These are phyloP conservation scores for Notamacropus eugenii DNA, from an alignment of 2,797 vertebrate genomes.

Conservation along the genomic window DNA sequence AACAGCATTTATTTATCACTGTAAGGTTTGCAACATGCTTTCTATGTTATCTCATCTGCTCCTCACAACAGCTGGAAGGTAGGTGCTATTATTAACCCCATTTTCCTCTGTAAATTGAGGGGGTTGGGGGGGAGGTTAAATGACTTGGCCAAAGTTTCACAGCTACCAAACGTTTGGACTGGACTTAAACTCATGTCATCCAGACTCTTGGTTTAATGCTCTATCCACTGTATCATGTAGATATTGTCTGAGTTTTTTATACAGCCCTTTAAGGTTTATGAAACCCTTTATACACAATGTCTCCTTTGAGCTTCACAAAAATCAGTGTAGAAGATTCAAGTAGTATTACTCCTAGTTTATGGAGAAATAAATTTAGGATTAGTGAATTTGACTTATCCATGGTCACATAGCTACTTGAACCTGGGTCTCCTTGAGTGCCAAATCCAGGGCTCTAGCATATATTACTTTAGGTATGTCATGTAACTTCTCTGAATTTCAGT, in stretches of 20 bases:
- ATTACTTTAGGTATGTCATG: background rate
- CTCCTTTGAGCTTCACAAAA: background rate
- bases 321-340: background rate
- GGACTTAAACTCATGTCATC: background rate
- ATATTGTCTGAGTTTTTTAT: background rate
- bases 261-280: background rate
- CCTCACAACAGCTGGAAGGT: background rate
- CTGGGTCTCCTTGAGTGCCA: background rate
- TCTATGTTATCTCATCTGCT: background rate
- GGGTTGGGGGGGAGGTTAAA: background rate
- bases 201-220: background rate
- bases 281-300: background rate
- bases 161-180: background rate
- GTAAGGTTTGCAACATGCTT: background rate
- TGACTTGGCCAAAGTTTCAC: background rate
- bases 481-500: background rate
- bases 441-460: background rate
- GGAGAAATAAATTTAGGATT: background rate
- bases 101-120: background rate
- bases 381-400: background rate
- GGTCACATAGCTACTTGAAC: background rate
- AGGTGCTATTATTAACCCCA: background rate
- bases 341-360: background rate
- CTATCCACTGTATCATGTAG: background rate
- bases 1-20: background rate